phyloP scores from a whole-genome alignment of 2,797 vertebrate genomes.

The Coranthus polyacanthus region DNA sequence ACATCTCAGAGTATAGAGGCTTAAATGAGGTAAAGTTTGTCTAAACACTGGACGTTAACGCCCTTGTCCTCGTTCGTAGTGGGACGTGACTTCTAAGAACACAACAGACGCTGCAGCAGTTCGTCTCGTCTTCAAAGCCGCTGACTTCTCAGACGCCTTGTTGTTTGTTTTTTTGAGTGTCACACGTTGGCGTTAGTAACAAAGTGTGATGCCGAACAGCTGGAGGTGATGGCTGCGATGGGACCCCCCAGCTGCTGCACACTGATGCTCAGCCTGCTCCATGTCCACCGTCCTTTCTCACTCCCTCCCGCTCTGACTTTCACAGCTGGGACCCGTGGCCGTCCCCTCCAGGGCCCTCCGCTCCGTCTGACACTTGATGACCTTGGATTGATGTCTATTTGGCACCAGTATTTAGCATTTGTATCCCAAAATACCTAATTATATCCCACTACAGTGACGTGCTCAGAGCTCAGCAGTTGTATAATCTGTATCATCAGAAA shows the following conservation, averaged over 20 bases:
- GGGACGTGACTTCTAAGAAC: conserved; percentile 25
- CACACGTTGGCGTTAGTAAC: conserved; percentile 29
- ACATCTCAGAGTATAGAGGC: no score
- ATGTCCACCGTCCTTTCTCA: conserved; percentile 7
- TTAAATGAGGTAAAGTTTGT: no score
- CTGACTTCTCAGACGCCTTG: conserved; percentile 21
- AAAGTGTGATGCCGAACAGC: conserved; percentile 57
- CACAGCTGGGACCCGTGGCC: conserved; percentile 44
- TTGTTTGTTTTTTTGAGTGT: conserved; percentile 7
- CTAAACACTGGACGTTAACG: conserved; percentile 29
- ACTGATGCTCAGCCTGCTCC: conserved; percentile 50
- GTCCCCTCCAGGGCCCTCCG: conserved; percentile 26
- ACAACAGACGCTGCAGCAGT: conserved; percentile 1
- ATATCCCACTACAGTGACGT: not conserved
- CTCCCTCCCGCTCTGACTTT: conserved; percentile 16
- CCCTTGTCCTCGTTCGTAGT: conserved; percentile 29
- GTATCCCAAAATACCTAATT: not conserved
- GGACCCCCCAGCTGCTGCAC: conserved; percentile 60
- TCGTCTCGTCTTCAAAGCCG: conserved; percentile 20
- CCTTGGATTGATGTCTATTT: conserved; percentile 37
- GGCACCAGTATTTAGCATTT: conserved; percentile 9
- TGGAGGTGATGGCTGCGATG: conserved; percentile 62
- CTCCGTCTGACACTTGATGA: conserved; percentile 28
- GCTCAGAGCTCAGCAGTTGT: not conserved
- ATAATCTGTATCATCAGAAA: not conserved